Evolutionary conservation across 64 coral and sea anemone species (phyloP).

Genomic region (Stichodactyla mertensii): DNA sequence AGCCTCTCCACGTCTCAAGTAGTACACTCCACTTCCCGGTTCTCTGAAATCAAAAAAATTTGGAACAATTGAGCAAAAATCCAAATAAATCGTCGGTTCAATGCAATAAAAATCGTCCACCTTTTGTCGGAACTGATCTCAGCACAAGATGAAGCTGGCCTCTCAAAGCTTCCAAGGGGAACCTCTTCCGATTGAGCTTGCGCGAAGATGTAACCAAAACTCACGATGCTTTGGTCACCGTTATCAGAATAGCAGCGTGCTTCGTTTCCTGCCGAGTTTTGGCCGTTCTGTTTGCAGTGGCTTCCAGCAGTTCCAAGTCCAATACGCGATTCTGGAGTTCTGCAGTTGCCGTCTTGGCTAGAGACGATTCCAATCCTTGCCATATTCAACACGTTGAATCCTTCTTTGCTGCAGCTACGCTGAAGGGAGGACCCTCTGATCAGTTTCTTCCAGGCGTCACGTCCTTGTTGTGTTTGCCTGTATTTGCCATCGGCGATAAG

Average conservation of each 20-base stretch:
- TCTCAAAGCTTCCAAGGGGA: neutral
- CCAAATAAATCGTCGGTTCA: no score
- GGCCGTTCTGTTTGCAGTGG: neutral
- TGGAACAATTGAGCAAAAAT: no score
- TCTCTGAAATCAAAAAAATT: no score
- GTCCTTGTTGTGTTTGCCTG: neutral
- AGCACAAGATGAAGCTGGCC: neutral
- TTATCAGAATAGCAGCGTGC: constrained; percentile 4
- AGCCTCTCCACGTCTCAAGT: neutral
- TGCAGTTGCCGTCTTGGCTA: neutral
- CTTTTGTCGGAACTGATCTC: neutral
- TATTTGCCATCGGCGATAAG: constrained; percentile 28
- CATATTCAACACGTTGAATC: neutral
- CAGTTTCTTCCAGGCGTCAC: constrained; percentile 18
- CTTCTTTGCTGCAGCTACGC: neutral
- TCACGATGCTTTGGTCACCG: neutral
- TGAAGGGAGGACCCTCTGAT: constrained; percentile 8
- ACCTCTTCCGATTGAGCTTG: neutral
- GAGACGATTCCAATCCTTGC: constrained; percentile 15
- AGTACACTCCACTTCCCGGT: neutral
- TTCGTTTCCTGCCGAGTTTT: neutral
- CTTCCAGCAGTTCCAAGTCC: constrained; percentile 7
- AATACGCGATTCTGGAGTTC: neutral
- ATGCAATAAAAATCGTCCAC: neutral
- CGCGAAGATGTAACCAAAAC: constrained; percentile 7